Evolutionary conservation across 2,113 vertebrate genomes (phyloP).

Genomic region (Pseudopodoces humilis): DNA sequence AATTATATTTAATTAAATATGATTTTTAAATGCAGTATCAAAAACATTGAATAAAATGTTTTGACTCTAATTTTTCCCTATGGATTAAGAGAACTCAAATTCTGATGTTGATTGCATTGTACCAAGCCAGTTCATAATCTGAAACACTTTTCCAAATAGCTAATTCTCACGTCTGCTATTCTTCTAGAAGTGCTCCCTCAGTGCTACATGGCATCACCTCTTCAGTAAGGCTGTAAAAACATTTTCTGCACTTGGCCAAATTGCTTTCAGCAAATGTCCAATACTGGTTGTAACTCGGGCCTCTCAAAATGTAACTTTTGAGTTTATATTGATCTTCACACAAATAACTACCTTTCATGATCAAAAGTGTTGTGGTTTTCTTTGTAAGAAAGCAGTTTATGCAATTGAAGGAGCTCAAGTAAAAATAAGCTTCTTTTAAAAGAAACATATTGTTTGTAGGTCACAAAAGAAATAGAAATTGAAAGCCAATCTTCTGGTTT

Average conservation of each 20-base stretch:
- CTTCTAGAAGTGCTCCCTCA: neutral
- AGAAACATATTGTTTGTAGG: neutral
- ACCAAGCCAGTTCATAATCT: neutral
- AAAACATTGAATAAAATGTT: neutral
- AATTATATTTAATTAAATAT: neutral
- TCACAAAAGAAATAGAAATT: neutral
- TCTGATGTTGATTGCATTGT: neutral
- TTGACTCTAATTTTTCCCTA: neutral
- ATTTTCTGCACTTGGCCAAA: neutral
- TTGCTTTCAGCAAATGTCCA: neutral
- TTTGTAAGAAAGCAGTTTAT: neutral
- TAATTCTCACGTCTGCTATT: neutral
- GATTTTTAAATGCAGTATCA: neutral
- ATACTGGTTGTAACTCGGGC: neutral
- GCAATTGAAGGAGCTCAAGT: neutral
- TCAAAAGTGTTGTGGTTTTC: neutral
- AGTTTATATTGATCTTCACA: neutral
- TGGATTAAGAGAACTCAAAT: neutral
- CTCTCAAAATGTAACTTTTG: neutral
- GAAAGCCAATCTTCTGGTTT: neutral
- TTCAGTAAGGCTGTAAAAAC: neutral
- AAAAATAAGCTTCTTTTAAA: neutral
- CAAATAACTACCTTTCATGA: neutral
- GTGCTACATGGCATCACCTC: rapidly evolving
- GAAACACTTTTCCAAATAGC: neutral